Base-by-base conservation (phyloP, 1,140 invertebrate species). In the Zeugodacus cucurbitae region DNA sequence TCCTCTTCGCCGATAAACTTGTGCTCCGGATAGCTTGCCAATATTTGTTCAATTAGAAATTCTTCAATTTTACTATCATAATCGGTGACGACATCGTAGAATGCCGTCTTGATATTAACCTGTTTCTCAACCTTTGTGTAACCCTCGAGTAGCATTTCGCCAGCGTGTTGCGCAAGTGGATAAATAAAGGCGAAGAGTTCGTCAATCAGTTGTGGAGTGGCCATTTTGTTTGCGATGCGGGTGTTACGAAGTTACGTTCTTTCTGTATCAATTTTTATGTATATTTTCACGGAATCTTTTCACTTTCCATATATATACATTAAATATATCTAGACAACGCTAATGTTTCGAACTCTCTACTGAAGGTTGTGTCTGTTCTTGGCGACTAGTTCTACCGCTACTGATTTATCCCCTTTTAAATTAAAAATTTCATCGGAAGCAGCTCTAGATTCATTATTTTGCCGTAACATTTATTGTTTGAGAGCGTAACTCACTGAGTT, bases 1-100 rank as follows among this genome's bases (percentile, higher is more conserved):
- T 95, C 95, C 93, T 98, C 97, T 92, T 98, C 97, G 1, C 96
- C 97, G 89, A 98, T 98, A 91, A 98, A 98, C 90, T 97, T 96
- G 91, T 98, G 97, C 85, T 94, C 93, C 3, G 97, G 96, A 93
- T 96, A 98, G 88, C 94, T 93, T 32, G 94, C 90, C 88, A 94
- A 94, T 48, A 98, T 94, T 89, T 94, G 94, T 29, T 94, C 92
- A 64, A 97, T 96, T 1, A 98, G 94, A 78, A 96, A 92, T 88
- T 97, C 95, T 91, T 98, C 97, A 29, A 98, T 97, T 90, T 95
- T 95, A 89, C 96, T 95, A 91, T 98, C 97, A 67, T 96, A 97
- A 89, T 97, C 95, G 1, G 97, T 98, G 1, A 98, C 97, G 29
- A 97, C 93, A 93, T 98, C 97, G 90, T 96, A 96, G 88, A 94